Conservation (phyloP, 2,888 invertebrate species). For the Sphinx pinastri region DNA sequence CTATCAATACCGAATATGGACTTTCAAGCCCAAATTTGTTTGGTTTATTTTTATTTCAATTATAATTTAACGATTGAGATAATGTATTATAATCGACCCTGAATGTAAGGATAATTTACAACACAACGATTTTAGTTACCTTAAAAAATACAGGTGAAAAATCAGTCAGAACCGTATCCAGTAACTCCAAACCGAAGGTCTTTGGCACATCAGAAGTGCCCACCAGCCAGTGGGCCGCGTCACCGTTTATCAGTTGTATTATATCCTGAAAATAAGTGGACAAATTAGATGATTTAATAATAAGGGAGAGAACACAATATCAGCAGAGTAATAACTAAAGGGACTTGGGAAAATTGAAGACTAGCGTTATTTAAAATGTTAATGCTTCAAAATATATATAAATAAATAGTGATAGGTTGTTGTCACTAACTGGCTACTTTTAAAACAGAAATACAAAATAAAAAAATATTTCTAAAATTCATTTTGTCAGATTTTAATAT, state of each 20-base stretch:
- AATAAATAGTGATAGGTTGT: neutral
- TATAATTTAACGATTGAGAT: too few species aligned
- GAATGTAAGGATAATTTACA: too few species aligned
- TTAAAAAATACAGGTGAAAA: constrained; percentile 94
- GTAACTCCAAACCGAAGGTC: constrained; percentile 96
- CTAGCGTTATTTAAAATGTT: neutral
- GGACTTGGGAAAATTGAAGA: too few species aligned
- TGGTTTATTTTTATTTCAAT: too few species aligned
- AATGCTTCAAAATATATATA: too few species aligned
- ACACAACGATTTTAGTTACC: constrained; percentile 69
- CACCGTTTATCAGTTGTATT: constrained; percentile 97
- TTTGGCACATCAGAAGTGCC: constrained; percentile 99
- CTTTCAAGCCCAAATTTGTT: too few species aligned
- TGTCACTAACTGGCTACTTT: neutral
- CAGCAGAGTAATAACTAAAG: too few species aligned
- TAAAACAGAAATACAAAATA: neutral
- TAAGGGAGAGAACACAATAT: too few species aligned
- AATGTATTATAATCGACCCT: too few species aligned
- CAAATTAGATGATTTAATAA: neutral
- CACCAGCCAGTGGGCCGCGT: constrained; percentile 97
- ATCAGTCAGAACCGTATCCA: constrained; percentile 96
- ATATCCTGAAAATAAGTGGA: constrained; percentile 87
- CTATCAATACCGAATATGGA: too few species aligned
- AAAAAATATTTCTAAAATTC: too few species aligned
- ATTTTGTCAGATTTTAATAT: too few species aligned